These are phyloP conservation scores for Choloepus hoffmanni DNA, from an alignment of 2,113 vertebrate genomes.

Conservation along the genomic window DNA sequence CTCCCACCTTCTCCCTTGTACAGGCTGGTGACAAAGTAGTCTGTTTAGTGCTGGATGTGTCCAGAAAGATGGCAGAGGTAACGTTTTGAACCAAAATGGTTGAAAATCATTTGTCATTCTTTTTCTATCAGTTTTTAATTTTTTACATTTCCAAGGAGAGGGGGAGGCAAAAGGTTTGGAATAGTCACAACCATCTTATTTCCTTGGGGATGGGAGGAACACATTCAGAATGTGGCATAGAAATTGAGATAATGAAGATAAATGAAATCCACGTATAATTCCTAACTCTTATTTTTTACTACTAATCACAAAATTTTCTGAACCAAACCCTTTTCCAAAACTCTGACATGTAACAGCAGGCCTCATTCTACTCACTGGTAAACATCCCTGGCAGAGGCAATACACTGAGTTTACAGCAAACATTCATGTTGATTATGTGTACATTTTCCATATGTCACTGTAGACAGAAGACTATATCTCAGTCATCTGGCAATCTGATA, in stretches of 20 bases:
- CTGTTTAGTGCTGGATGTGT: slow-evolving; percentile 87
- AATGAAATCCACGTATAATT: slow-evolving; percentile 18
- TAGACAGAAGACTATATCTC: neutral
- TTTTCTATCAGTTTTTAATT: neutral
- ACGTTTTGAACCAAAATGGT: neutral
- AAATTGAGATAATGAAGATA: neutral
- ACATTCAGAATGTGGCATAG: slow-evolving; percentile 42
- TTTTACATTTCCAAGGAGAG: neutral
- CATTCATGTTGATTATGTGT: neutral
- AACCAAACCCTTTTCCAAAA: neutral
- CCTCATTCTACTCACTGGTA: neutral
- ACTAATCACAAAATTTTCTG: neutral
- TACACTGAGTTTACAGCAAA: neutral
- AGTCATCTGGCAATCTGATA: neutral
- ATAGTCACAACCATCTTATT: neutral
- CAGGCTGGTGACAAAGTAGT: slow-evolving; percentile 79
- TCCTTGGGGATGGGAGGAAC: neutral
- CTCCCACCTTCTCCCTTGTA: slow-evolving; percentile 78
- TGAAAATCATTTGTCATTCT: neutral
- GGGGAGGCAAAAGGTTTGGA: neutral
- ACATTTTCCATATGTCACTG: neutral
- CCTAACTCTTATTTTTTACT: neutral
- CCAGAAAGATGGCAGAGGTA: slow-evolving; percentile 84
- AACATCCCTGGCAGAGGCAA: neutral
- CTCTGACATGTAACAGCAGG: neutral